These are phyloP conservation scores for Cliona cf. orientalis DNA, from an alignment of 37 sponge, comb jelly and placozoan genomes.

Conservation along the genomic window DNA sequence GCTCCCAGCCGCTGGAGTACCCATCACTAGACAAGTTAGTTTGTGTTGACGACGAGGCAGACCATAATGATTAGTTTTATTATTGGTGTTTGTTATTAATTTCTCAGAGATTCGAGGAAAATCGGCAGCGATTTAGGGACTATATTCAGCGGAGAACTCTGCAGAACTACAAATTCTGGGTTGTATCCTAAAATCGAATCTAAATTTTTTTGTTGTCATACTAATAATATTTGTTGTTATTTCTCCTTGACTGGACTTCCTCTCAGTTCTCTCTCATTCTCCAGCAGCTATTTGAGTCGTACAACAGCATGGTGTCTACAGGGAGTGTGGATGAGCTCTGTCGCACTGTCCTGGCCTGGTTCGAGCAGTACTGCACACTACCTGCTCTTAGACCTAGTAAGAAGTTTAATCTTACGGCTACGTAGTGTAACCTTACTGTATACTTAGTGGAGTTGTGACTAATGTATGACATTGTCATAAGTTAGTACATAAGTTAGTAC, in stretches of 20 bases:
- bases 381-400: conserved; percentile 81
- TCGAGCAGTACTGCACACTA: conserved; percentile 84
- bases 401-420: too few species aligned
- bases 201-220: not conserved
- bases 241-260: conserved; percentile 27
- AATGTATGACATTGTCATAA: too few species aligned
- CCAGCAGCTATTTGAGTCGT: conserved; percentile 84
- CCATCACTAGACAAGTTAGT: conserved; percentile 77
- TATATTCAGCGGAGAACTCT: conserved; percentile 73
- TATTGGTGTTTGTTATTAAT: not conserved
- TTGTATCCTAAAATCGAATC: conserved; percentile 79
- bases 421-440: too few species aligned
- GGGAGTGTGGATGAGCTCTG: conserved; percentile 75
- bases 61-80: not conserved
- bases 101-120: conserved; percentile 78
- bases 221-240: not conserved
- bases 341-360: conserved; percentile 78
- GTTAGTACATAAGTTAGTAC: too few species aligned
- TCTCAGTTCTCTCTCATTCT: conserved; percentile 83
- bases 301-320: conserved; percentile 81
- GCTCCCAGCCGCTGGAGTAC: conserved; percentile 87
- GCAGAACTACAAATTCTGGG: conserved; percentile 91
- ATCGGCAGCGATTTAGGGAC: conserved; percentile 66
- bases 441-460: too few species aligned
- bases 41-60: not conserved